A percentile compares a stretch with the other conserved stretches of the same genome.
Conservation (phyloP, 2,888 invertebrate species). For the Pterostichus madidus region DNA sequence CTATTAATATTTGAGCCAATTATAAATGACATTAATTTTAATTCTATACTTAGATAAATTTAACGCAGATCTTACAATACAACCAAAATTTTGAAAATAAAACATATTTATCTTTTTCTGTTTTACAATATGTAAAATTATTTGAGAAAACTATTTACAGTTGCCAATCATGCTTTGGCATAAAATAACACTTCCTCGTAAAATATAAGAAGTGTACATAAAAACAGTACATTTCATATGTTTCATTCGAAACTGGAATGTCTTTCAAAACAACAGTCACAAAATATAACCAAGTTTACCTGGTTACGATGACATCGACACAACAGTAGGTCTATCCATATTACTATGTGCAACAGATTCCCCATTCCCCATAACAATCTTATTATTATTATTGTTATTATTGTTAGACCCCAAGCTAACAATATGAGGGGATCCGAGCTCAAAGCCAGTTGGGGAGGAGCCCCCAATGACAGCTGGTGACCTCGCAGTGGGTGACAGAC, state of each 20-base stretch:
- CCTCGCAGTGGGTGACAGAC: conserved; percentile 47
- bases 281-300: neutral
- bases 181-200: neutral
- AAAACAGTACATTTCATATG: neutral
- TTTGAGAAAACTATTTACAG: neutral
- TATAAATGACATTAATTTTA: conserved; percentile 5
- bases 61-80: conserved; percentile 24
- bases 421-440: conserved; percentile 73
- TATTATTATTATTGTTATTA: conserved; percentile 70
- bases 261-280: neutral
- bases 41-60: neutral
- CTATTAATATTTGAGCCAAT: conserved; percentile 27
- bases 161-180: conserved; percentile 6
- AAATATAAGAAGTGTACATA: neutral
- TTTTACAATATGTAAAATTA: conserved; percentile 19
- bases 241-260: neutral
- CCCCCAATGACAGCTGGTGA: conserved; percentile 59
- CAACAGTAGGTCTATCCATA: conserved; percentile 75
- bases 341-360: conserved; percentile 69
- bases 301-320: conserved; percentile 73
- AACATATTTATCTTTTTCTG: neutral
- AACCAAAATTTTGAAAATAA: conserved; percentile 11
- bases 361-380: conserved; percentile 74
- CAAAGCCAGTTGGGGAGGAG: conserved; percentile 54
- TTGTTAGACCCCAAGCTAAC: conserved; percentile 72